A percentile compares a stretch with the other conserved stretches of the same genome.
Conservation (phyloP, 2,113 vertebrate species). For the Gymnocephalus cernua region DNA sequence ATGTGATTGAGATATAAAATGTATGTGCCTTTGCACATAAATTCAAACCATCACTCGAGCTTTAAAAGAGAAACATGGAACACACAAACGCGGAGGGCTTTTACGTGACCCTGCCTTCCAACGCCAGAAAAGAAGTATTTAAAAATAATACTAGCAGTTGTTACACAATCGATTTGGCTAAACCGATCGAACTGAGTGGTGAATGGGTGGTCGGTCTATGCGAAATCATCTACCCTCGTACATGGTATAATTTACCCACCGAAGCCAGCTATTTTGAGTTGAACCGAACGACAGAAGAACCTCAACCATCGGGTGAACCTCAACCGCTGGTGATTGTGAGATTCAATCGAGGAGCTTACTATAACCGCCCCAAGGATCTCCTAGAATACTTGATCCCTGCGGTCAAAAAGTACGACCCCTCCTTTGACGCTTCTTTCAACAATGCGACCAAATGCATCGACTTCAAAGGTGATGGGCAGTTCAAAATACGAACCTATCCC, state of each 20-base stretch:
- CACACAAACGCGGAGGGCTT: neutral
- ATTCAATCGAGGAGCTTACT: neutral
- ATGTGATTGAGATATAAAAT: neutral
- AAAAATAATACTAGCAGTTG: neutral
- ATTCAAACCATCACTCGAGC: too few species aligned
- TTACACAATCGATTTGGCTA: neutral
- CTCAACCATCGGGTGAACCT: too few species aligned
- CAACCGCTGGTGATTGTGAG: neutral
- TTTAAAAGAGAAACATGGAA: neutral
- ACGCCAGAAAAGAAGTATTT: too few species aligned
- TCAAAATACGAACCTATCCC: too few species aligned
- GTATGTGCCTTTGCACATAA: too few species aligned
- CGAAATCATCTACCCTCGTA: neutral
- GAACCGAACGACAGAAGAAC: neutral
- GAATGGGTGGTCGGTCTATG: neutral
- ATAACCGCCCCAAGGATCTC: too few species aligned
- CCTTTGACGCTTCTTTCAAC: too few species aligned
- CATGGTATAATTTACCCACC: neutral
- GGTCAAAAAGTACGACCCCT: too few species aligned
- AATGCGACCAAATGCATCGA: too few species aligned
- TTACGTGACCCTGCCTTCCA: neutral
- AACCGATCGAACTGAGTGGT: neutral
- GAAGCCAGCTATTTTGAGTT: neutral
- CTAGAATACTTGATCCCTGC: too few species aligned
- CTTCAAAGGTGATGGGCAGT: too few species aligned